phyloP scores from a whole-genome alignment of 2,888 invertebrate species.

The Drosophila flavopinicola region DNA sequence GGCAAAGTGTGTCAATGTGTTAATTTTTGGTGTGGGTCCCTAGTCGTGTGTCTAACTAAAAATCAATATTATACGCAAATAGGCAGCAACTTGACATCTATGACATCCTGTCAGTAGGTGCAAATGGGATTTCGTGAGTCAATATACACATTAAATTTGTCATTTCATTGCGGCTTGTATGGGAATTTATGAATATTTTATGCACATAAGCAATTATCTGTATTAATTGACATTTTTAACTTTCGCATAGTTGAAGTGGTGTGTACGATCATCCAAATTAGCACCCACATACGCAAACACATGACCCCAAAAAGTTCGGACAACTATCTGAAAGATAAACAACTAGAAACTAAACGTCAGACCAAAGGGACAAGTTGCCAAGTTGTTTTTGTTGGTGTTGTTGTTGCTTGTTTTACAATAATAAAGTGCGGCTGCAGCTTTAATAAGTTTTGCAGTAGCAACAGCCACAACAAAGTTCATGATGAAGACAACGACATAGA shows the following conservation, averaged over 20 bases:
- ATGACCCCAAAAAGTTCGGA: conserved; percentile 43
- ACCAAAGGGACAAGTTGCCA: conserved; percentile 48
- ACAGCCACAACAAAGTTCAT: conserved; percentile 52
- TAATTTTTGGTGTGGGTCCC: conserved; percentile 35
- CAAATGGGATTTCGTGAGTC: conserved; percentile 33
- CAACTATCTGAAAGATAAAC: conserved; percentile 72
- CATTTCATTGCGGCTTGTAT: conserved; percentile 20
- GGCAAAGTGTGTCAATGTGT: conserved; percentile 39
- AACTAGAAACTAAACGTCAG: conserved; percentile 38
- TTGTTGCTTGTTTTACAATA: conserved; percentile 66
- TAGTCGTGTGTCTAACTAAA: conserved; percentile 57
- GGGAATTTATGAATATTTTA: conserved; percentile 53
- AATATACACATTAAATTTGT: conserved; percentile 48
- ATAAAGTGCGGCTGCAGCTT: conserved; percentile 74
- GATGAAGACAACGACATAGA: conserved; percentile 45
- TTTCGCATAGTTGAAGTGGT: conserved; percentile 1
- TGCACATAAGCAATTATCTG: conserved; percentile 5
- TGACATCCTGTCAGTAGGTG: conserved; percentile 54
- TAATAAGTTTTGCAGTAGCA: conserved; percentile 66
- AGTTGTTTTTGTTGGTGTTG: conserved; percentile 37
- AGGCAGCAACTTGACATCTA: conserved; percentile 67
- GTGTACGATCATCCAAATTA: conserved; percentile 16
- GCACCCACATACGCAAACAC: conserved; percentile 13
- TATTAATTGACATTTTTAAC: conserved; percentile 15
- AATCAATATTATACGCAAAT: conserved; percentile 70